Evolutionary conservation across 2,888 invertebrate species (phyloP).

Genomic region (Lasioglossum zephyrum): DNA sequence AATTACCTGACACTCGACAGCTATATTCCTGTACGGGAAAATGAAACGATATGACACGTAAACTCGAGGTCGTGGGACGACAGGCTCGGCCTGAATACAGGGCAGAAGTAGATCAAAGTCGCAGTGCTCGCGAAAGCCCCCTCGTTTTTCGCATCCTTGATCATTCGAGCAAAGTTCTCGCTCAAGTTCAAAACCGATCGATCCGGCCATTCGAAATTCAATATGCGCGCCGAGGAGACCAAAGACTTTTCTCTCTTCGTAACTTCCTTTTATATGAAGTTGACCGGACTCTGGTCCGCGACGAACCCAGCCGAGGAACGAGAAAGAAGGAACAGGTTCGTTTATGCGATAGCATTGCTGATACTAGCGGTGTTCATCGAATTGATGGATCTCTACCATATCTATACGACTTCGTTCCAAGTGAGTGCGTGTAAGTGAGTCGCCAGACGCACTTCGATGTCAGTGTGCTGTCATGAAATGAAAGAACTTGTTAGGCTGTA

Average conservation of each 20-base stretch:
- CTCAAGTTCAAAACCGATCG: background rate
- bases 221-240: background rate
- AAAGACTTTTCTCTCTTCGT: constrained; percentile 3
- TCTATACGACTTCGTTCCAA: background rate
- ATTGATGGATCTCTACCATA: background rate
- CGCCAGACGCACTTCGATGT: background rate
- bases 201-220: background rate
- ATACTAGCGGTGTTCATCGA: rapidly evolving
- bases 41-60: background rate
- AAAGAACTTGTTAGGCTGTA: background rate
- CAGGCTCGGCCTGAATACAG: background rate
- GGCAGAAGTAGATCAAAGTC: constrained; percentile 7
- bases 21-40: background rate
- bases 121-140: too few species aligned
- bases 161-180: background rate
- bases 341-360: background rate
- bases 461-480: background rate
- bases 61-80: background rate
- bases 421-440: background rate
- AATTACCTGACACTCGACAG: background rate
- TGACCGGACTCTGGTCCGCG: constrained; percentile 10
- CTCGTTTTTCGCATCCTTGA: background rate
- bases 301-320: background rate
- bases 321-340: background rate
- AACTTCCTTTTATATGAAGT: background rate